A percentile compares a stretch with the other conserved stretches of the same genome.
phyloP scores from a whole-genome alignment of 2,113 vertebrate genomes.

The Mastomys coucha region DNA sequence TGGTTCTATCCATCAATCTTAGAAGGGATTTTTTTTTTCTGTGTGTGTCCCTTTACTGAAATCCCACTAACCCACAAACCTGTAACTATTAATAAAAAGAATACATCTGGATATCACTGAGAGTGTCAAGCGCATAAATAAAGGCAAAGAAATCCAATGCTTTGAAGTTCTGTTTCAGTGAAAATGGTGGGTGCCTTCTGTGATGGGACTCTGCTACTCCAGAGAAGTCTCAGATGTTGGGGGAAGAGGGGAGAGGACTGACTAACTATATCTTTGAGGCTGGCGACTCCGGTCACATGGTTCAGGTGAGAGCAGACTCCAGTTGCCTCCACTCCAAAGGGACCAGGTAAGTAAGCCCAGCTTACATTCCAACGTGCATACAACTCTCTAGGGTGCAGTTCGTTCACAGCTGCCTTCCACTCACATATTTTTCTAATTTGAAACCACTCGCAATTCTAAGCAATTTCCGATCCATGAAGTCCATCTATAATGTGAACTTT shows the following conservation, averaged over 20 bases:
- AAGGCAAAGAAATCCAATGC: slow-evolving; percentile 65
- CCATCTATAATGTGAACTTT: slow-evolving; percentile 53
- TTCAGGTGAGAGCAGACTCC: slow-evolving; percentile 23
- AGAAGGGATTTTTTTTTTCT: slow-evolving; percentile 62
- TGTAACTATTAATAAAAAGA: slow-evolving; percentile 73
- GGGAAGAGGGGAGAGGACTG: background rate
- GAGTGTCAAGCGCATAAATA: slow-evolving; percentile 52
- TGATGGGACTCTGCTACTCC: slow-evolving; percentile 57
- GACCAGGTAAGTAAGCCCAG: slow-evolving; percentile 84
- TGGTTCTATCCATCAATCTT: slow-evolving; percentile 80
- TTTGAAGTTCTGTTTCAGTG: slow-evolving; percentile 71
- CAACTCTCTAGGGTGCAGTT: slow-evolving; percentile 59
- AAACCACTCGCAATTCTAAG: slow-evolving; percentile 64
- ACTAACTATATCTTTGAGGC: slow-evolving; percentile 3
- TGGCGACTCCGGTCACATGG: background rate
- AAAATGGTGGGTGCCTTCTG: slow-evolving; percentile 74
- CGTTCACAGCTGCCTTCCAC: slow-evolving; percentile 63
- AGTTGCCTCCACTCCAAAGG: background rate
- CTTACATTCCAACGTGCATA: slow-evolving; percentile 69
- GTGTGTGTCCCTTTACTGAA: slow-evolving; percentile 62
- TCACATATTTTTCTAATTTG: slow-evolving; percentile 60
- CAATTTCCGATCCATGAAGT: slow-evolving; percentile 71
- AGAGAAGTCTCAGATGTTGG: slow-evolving; percentile 4
- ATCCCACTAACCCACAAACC: slow-evolving; percentile 66
- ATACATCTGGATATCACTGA: slow-evolving; percentile 61